Evolutionary conservation across 2,113 vertebrate species (phyloP), one percentile per base, ranked within the genome.

Genomic region (Setophaga kirtlandii): DNA sequence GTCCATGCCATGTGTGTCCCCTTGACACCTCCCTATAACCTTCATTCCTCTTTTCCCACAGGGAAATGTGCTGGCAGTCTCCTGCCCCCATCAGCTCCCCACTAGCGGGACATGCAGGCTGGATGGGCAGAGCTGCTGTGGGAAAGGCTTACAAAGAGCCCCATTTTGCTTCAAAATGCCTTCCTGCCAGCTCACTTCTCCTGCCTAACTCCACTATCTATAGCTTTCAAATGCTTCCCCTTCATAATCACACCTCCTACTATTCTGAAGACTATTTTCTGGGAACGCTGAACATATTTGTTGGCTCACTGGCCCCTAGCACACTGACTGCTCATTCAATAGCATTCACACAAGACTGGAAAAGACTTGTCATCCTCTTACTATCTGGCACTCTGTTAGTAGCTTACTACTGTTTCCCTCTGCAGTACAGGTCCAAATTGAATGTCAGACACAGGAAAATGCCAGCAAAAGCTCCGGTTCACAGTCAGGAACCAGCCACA

Each of bases 351-450:
- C 87, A 87, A 91, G 88, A 86, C 85, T 96, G 96, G 96, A 93
- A 95, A 95, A 96, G 94, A 85, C 94, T 96, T 95, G 94, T 95
- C 94, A 95, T 94, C 91, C 67, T 95, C 82, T 96, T 91, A 95
- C 91, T 96, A 84, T 94, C 84, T 88, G 91, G 90, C 93, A 94
- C 82, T 90, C 67, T 0, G 12, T 67, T 94, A 83, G 87, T 59
- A 90, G 92, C 85, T 91, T 91, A 94, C 90, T 90, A 95, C 85
- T 84, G 89, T 82, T 94, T 95, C 83, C 73, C 78, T 87, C 78
- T 84, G 63, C 82, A 70, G 50, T 55, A 68, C 78, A 83, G 82
- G 90, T 91, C 92, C 94, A 94, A 85, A 74, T 80, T 86, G 88
- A 91, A 93, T 42, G 89, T 87, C 84, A 95, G 70, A 93, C 74